phyloP scores from a whole-genome alignment of 1,140 invertebrate genomes.

The Drosophila sucinea region DNA sequence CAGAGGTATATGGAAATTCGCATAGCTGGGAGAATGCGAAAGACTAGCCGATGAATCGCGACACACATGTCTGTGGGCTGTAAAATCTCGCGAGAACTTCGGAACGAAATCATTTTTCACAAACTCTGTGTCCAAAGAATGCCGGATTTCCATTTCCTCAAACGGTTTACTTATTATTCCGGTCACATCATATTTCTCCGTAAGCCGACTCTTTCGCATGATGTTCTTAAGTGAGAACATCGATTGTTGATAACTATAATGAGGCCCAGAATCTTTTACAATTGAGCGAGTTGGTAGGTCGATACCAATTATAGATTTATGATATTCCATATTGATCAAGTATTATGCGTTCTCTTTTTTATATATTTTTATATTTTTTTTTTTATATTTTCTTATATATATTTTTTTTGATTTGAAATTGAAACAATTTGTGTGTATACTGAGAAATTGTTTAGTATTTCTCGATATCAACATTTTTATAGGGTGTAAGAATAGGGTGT shows the following conservation, averaged over 20 bases:
- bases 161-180: background rate
- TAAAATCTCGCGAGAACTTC: rapidly evolving
- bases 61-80: background rate
- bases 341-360: background rate
- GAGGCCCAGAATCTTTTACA: background rate
- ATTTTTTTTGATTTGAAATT: too few species aligned
- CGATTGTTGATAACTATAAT: background rate
- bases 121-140: background rate
- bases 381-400: too few species aligned
- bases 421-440: too few species aligned
- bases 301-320: background rate
- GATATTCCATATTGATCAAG: background rate
- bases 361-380: too few species aligned
- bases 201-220: background rate
- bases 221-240: background rate
- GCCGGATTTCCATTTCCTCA: background rate
- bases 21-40: background rate
- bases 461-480: too few species aligned
- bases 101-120: background rate
- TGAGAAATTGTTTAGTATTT: too few species aligned
- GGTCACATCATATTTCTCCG: background rate
- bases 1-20: constrained; percentile 37
- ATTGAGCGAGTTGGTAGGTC: background rate
- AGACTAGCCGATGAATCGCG: background rate
- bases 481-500: too few species aligned